phyloP scores from a whole-genome alignment of 2,888 invertebrate genomes.

The Drosophila putrida region DNA sequence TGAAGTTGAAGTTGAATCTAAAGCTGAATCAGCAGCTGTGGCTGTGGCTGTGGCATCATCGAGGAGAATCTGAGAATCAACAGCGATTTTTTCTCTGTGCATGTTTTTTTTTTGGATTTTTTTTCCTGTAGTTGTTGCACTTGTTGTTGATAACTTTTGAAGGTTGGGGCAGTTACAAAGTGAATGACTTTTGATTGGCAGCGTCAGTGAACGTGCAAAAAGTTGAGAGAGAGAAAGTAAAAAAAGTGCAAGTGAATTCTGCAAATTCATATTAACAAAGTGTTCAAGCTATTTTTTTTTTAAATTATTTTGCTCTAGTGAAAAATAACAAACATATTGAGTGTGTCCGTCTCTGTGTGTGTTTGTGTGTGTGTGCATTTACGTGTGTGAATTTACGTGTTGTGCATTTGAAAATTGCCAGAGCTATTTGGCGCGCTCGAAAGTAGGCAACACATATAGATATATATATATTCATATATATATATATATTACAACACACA shows the following conservation, averaged over 20 bases:
- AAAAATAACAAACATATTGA: constrained; percentile 8
- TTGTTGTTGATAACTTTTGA: constrained; percentile 28
- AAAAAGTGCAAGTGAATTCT: constrained; percentile 3
- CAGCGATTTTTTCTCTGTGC: constrained; percentile 23
- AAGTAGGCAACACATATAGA: constrained; percentile 26
- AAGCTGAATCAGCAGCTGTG: not conserved
- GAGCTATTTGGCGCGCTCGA: constrained; percentile 35
- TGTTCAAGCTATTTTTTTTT: constrained; percentile 8
- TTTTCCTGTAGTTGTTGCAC: not conserved
- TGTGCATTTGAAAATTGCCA: constrained; percentile 24
- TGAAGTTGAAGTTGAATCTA: not conserved
- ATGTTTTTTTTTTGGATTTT: not conserved
- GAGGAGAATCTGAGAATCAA: constrained; percentile 5
- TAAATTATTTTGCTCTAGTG: constrained; percentile 1
- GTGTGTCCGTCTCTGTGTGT: not conserved
- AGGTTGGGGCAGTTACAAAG: constrained; percentile 27
- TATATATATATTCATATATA: not conserved
- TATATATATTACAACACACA: constrained; percentile 5
- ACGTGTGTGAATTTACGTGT: constrained; percentile 24
- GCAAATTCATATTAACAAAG: not conserved
- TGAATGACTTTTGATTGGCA: constrained; percentile 43
- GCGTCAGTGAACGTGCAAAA: constrained; percentile 8
- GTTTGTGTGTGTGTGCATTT: not conserved
- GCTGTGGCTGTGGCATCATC: not conserved
- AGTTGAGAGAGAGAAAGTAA: not conserved